Evolutionary conservation across 2,888 invertebrate genomes (phyloP).

Genomic region (Campoplex nolae): DNA sequence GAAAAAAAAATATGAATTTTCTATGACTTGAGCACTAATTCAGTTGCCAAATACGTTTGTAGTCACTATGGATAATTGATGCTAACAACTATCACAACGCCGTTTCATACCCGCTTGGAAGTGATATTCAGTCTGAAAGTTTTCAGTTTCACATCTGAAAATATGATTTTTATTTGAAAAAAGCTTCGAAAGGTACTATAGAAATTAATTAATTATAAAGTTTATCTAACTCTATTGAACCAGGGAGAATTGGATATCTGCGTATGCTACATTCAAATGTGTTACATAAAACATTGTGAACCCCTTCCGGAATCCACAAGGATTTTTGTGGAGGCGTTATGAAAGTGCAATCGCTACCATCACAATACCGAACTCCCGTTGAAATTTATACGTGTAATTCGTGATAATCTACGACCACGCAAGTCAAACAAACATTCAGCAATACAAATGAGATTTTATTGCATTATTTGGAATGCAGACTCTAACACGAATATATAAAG

Average conservation of each 20-base stretch:
- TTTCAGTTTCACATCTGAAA: background rate
- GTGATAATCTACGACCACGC: background rate
- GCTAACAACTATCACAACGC: background rate
- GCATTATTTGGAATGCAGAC: background rate
- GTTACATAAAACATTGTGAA: constrained; percentile 5
- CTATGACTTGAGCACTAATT: background rate
- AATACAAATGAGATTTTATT: background rate
- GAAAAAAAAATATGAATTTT: background rate
- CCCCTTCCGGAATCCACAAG: background rate
- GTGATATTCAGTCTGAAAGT: background rate
- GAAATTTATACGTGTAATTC: background rate
- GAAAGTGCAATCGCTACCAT: constrained; percentile 4
- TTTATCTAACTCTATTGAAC: background rate
- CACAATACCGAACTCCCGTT: background rate
- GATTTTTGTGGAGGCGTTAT: constrained; percentile 13
- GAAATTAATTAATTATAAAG: background rate
- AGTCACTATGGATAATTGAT: background rate
- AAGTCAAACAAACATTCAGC: background rate
- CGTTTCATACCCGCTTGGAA: background rate
- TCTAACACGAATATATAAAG: background rate
- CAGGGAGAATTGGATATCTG: background rate
- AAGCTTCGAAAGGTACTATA: background rate
- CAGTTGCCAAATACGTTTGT: background rate
- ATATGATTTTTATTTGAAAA: background rate
- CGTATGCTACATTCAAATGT: background rate